These are phyloP conservation scores for Mimumesa dahlbomi DNA, from an alignment of 2,888 invertebrate genomes.

Conservation along the genomic window DNA sequence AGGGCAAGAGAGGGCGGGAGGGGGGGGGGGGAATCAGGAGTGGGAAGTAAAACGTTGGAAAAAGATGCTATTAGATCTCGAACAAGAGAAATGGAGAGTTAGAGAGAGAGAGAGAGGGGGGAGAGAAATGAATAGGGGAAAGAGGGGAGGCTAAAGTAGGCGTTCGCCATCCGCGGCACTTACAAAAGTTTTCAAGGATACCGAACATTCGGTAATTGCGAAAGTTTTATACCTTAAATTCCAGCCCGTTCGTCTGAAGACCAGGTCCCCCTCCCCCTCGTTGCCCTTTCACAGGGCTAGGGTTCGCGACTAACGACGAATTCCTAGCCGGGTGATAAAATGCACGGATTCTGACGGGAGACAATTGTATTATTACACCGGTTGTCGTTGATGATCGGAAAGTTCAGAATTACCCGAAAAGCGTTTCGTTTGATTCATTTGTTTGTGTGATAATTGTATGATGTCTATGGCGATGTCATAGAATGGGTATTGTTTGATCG, in stretches of 20 bases:
- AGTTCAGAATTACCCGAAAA: conserved; percentile 1
- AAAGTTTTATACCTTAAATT: conserved; percentile 78
- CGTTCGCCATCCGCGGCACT: conserved; percentile 63
- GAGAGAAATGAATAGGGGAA: conserved; percentile 9
- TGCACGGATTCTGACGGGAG: conserved; percentile 53
- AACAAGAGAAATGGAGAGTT: neutral
- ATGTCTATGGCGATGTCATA: too few relatives aligned
- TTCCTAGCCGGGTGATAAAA: conserved; percentile 54
- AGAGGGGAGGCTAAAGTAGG: conserved; percentile 13
- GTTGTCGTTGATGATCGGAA: conserved; percentile 24
- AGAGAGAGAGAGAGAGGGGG: neutral
- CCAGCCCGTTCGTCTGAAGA: conserved; percentile 45
- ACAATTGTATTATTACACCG: conserved; percentile 48
- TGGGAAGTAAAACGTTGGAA: too few relatives aligned
- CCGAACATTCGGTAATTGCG: conserved; percentile 78
- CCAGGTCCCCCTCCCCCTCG: conserved; percentile 18
- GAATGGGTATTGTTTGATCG: too few relatives aligned
- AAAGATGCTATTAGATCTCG: too few relatives aligned
- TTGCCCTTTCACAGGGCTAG: conserved; percentile 19
- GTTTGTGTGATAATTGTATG: too few relatives aligned
- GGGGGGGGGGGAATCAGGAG: neutral
- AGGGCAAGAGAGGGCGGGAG: neutral
- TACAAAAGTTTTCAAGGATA: conserved; percentile 76
- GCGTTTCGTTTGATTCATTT: conserved; percentile 13
- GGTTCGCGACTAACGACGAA: conserved; percentile 30